A percentile compares a stretch with the other conserved stretches of the same genome.
These are phyloP conservation scores for Tupaia chinensis DNA, from an alignment of 2,113 vertebrate species.

Conservation along the genomic window DNA sequence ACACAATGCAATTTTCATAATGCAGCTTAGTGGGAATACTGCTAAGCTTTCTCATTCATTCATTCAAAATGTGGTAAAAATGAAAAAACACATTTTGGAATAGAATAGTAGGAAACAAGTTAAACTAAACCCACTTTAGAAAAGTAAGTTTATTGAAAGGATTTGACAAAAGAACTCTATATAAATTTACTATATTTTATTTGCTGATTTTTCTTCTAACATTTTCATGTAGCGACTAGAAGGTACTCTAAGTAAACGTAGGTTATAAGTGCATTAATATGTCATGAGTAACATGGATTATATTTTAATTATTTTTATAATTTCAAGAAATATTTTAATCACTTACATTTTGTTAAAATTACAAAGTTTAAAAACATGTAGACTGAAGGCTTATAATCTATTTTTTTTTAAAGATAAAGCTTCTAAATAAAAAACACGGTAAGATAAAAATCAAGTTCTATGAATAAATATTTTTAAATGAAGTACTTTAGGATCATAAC, in stretches of 20 bases:
- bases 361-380: constrained; percentile 58
- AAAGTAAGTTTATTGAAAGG: neutral
- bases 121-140: neutral
- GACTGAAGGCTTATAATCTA: constrained; percentile 30
- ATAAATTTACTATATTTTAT: neutral
- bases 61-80: constrained; percentile 46
- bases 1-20: neutral
- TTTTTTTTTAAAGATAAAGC: constrained; percentile 65
- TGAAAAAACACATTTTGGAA: constrained; percentile 24
- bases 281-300: neutral
- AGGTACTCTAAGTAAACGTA: neutral
- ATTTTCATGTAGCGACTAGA: neutral
- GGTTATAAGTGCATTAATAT: neutral
- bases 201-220: constrained; percentile 39
- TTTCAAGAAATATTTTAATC: constrained; percentile 55
- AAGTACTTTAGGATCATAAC: constrained; percentile 76
- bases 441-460: constrained; percentile 67
- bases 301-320: constrained; percentile 49
- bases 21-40: constrained; percentile 31
- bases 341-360: constrained; percentile 50
- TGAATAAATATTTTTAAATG: constrained; percentile 77
- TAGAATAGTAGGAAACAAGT: neutral
- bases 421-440: constrained; percentile 60
- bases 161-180: neutral
- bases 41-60: constrained; percentile 42